A percentile compares a stretch with the other conserved stretches of the same genome.
Evolutionary conservation across 2,888 invertebrate genomes (phyloP).

Genomic region (Apodemia duryi): DNA sequence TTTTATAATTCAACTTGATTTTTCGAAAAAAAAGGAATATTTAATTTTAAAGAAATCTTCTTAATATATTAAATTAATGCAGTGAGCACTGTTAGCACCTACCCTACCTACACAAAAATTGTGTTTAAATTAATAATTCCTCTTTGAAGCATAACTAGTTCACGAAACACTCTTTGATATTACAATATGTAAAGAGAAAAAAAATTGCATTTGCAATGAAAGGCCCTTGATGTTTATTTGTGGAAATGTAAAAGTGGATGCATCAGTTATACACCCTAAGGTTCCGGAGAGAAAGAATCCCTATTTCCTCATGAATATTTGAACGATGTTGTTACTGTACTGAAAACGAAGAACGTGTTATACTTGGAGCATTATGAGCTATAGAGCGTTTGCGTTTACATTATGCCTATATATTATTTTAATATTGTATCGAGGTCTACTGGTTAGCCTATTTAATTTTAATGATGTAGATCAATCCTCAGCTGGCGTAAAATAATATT

Average conservation of each 20-base stretch:
- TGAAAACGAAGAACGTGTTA: conserved; percentile 25
- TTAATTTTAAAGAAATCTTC: too few relatives aligned
- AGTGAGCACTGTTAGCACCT: background rate
- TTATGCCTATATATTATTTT: background rate
- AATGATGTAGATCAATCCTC: too few relatives aligned
- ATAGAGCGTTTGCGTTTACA: background rate
- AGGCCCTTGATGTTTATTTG: conserved; percentile 65
- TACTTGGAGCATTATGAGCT: background rate
- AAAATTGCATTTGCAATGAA: conserved; percentile 61
- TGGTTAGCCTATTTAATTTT: too few relatives aligned
- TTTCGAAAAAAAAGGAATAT: too few relatives aligned
- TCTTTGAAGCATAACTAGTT: conserved; percentile 34
- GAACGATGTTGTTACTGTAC: conserved; percentile 29
- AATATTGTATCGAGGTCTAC: too few relatives aligned
- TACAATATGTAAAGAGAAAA: conserved; percentile 44
- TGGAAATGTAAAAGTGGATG: conserved; percentile 58
- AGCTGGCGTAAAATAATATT: too few relatives aligned
- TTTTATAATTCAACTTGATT: too few relatives aligned
- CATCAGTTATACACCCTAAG: conserved; percentile 55
- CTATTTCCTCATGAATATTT: conserved; percentile 31
- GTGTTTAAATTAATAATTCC: conserved; percentile 30
- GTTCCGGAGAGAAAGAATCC: conserved; percentile 30
- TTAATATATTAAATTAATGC: background rate
- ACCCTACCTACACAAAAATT: conserved; percentile 11
- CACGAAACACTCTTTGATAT: conserved; percentile 26